Conservation (phyloP, 2,888 invertebrate species). For the Ophion ellenae region DNA sequence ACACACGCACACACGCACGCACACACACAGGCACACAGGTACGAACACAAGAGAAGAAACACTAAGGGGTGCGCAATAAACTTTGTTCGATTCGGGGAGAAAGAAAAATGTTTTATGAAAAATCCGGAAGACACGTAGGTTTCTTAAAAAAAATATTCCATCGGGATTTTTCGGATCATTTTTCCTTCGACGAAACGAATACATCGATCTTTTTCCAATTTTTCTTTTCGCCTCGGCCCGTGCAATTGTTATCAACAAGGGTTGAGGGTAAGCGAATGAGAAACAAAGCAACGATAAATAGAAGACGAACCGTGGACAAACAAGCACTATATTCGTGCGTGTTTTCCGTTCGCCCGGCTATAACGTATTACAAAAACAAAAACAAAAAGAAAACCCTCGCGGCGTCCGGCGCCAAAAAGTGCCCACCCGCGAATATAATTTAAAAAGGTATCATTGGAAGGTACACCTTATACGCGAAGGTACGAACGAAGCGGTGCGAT, state of each 20-base stretch:
- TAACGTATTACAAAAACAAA: not conserved
- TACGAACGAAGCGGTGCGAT: conserved; percentile 4
- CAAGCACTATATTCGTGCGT: not conserved
- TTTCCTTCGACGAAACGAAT: not conserved
- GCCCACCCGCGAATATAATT: not conserved
- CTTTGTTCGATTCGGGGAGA: not conserved
- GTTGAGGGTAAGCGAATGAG: conserved; percentile 5
- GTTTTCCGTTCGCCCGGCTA: not conserved
- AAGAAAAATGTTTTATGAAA: not conserved
- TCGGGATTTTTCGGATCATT: not conserved
- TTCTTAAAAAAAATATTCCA: not conserved
- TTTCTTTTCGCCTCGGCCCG: not conserved
- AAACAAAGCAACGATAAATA: conserved; percentile 24
- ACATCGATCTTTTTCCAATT: not conserved
- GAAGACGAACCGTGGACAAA: not conserved
- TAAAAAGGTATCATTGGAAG: not conserved
- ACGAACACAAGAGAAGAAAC: conserved; percentile 11
- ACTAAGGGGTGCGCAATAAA: not conserved
- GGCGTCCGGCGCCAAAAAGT: not conserved
- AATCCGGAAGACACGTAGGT: not conserved
- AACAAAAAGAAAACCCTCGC: not conserved
- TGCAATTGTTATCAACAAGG: not conserved
- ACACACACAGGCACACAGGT: conserved; percentile 9
- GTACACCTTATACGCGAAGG: not conserved
- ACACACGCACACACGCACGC: too few relatives aligned